Conservation (phyloP, 2,797 vertebrate genomes). For the Tiaroga cobitis region DNA sequence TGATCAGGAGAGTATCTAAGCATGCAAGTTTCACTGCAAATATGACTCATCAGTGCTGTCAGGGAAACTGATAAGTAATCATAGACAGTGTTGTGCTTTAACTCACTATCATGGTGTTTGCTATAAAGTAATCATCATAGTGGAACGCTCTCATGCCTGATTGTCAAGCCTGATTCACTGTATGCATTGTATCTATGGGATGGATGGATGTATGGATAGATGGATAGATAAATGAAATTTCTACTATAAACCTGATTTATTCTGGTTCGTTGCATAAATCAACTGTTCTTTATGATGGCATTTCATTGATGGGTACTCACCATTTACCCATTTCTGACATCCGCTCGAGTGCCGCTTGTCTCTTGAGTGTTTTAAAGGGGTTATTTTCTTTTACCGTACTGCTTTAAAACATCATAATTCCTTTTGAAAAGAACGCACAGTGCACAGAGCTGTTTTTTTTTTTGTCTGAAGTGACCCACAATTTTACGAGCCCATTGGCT, state of each 20-base stretch:
- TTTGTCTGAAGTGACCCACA: conserved; percentile 27
- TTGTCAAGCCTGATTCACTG: background rate
- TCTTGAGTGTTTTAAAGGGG: conserved; percentile 23
- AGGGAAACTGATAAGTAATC: background rate
- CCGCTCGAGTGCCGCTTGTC: conserved; percentile 12
- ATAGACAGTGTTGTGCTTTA: background rate
- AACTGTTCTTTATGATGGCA: conserved; percentile 58
- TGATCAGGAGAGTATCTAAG: too few relatives aligned
- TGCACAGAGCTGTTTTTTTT: conserved; percentile 2
- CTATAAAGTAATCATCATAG: too few relatives aligned
- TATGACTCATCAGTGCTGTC: background rate
- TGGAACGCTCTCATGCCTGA: background rate
- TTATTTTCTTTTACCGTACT: conserved; percentile 26
- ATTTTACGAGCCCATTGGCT: conserved; percentile 14
- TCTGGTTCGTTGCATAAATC: conserved; percentile 51
- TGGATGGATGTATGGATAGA: too few relatives aligned
- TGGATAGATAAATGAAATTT: conserved; percentile 14
- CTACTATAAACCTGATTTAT: conserved; percentile 52
- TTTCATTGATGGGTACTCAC: conserved; percentile 60
- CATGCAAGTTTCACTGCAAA: too few relatives aligned
- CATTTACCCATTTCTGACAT: conserved; percentile 11
- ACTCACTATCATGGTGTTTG: too few relatives aligned
- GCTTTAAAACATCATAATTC: conserved; percentile 37
- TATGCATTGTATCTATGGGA: background rate
- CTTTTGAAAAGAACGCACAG: background rate